phyloP scores from a whole-genome alignment of 2,797 vertebrate species.

The Alectoris magna region DNA sequence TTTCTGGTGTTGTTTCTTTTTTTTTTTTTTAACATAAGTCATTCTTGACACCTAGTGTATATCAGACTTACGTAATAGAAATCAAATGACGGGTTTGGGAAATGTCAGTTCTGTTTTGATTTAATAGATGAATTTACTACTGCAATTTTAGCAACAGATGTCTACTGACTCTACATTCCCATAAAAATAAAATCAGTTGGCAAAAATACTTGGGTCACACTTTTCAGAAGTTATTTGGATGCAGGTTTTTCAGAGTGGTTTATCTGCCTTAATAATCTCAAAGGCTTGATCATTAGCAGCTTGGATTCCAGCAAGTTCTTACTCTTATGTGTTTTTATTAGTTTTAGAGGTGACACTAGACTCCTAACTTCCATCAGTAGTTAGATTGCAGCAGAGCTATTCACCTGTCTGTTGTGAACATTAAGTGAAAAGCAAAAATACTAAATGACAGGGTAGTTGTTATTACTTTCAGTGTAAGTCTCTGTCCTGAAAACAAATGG shows the following conservation, averaged over 20 bases:
- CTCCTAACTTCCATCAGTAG: background rate
- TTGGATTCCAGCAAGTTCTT: background rate
- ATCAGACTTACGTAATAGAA: background rate
- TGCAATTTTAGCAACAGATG: background rate
- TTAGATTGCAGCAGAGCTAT: background rate
- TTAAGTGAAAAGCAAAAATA: background rate
- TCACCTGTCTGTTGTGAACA: background rate
- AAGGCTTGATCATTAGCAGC: background rate
- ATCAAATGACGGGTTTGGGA: background rate
- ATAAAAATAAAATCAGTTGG: constrained; percentile 2
- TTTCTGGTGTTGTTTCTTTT: background rate
- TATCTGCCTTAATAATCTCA: background rate
- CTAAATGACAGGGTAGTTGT: background rate
- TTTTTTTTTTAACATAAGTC: background rate
- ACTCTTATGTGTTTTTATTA: background rate
- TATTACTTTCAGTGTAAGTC: background rate
- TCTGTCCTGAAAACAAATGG: background rate
- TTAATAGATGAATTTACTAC: background rate
- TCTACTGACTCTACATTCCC: background rate
- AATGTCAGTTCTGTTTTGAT: background rate
- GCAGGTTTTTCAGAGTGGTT: background rate
- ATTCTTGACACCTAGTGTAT: background rate
- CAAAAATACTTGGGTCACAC: background rate
- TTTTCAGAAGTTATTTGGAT: background rate
- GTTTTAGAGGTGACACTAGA: background rate